Conservation (phyloP, 2,888 invertebrate genomes). For the Drosophila kanekoi region DNA sequence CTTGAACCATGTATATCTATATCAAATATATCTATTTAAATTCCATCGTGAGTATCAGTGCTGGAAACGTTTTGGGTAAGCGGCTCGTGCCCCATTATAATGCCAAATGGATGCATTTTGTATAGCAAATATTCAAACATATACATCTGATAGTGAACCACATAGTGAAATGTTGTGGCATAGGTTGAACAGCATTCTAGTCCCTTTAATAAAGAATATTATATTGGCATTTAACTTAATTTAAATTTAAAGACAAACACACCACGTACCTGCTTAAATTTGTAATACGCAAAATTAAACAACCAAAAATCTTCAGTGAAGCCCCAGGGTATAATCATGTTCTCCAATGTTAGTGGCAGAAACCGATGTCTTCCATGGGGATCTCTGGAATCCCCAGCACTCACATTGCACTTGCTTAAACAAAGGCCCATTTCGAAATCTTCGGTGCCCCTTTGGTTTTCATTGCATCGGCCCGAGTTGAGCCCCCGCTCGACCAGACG, state of each 20-base stretch:
- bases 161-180: constrained; percentile 53
- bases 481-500: constrained; percentile 87
- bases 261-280: constrained; percentile 88
- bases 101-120: constrained; percentile 50
- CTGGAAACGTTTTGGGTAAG: neutral
- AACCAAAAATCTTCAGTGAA: constrained; percentile 94
- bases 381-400: constrained; percentile 95
- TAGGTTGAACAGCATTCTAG: constrained; percentile 64
- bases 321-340: constrained; percentile 95
- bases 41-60: no score
- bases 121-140: constrained; percentile 56
- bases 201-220: constrained; percentile 29
- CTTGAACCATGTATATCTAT: no score
- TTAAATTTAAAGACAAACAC: neutral
- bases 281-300: constrained; percentile 96
- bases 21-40: no score
- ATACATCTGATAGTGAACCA: constrained; percentile 50
- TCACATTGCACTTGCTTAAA: constrained; percentile 92
- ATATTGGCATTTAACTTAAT: neutral
- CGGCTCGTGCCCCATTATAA: constrained; percentile 21
- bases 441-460: constrained; percentile 85
- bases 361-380: constrained; percentile 93
- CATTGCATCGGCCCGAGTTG: constrained; percentile 85
- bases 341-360: constrained; percentile 96
- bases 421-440: constrained; percentile 87